Evolutionary conservation across 2,888 invertebrate genomes (phyloP), one percentile per base, ranked within the genome.

Genomic region (Leistus spinibarbis): DNA sequence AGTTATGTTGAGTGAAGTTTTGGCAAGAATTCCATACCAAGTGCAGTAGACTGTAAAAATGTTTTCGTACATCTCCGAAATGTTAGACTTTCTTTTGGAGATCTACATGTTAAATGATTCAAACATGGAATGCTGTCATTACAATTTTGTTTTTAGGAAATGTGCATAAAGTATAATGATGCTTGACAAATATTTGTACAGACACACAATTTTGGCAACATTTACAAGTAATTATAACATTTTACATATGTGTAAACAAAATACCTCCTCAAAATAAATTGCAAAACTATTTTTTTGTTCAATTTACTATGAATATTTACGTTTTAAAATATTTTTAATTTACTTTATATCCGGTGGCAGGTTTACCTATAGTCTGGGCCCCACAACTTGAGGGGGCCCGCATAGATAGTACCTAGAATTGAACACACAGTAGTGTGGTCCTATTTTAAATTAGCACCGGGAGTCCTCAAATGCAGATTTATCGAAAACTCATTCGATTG

Each of bases 21-120:
- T 69, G 69, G 69, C 54, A 69, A 27, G 17, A 24, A 56, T 40
- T 24, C 57, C 24, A 69, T 16, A 10, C n/a, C 23, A 24, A 23
- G 57, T 69, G 69, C 69, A 69, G 10, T 17, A 69, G 69, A 69
- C 69, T 13, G 69, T 69, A 57, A 69, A 69, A 56, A 19, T 60
- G 10, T 20, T 60, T 7, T 40, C 40, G 13, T 3, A 7, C 13
- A 40, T 40, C 40, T 10, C 24, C 40, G 40, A 40, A 40, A 40
- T 40, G 40, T 40, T 40, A 40, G 40, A 40, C 40, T 40, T 40
- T 40, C 40, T 40, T 40, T 40, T 40, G 40, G 40, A 40, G 40
- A 40, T 40, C 13, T 40, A 10, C 40, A 40, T 10, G 40, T 40
- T 40, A 40, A 40, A 40, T 40, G 7, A 40, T 40, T 40, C 13